Evolutionary conservation across 2,113 vertebrate genomes (phyloP).

Genomic region (Poecilia latipinna): DNA sequence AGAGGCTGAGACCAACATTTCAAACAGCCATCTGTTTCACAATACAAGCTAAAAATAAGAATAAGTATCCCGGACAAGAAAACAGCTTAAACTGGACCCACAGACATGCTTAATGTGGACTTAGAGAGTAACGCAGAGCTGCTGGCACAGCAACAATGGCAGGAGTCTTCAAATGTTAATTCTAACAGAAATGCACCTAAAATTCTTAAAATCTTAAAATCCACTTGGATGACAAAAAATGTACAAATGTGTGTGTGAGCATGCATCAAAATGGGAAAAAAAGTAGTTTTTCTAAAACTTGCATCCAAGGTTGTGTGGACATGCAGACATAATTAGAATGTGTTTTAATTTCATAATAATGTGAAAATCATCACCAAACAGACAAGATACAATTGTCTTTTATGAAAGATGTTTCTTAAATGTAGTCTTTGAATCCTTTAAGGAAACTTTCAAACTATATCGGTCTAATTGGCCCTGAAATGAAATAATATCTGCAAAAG

Average conservation of each 20-base stretch:
- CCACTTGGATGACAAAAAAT: not conserved
- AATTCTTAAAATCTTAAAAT: conserved; percentile 9
- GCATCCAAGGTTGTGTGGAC: not conserved
- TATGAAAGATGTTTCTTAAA: not conserved
- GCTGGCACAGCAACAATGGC: conserved; percentile 47
- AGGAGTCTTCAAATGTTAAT: conserved; percentile 24
- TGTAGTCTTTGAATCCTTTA: not conserved
- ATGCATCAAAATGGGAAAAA: not conserved
- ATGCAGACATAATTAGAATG: not conserved
- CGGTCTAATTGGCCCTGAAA: not conserved
- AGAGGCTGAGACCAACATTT: not conserved
- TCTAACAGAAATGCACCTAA: conserved; percentile 38
- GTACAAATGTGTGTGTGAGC: not conserved
- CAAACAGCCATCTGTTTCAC: conserved; percentile 16
- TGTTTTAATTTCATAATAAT: not conserved
- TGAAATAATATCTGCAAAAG: not conserved
- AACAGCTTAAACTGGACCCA: not conserved
- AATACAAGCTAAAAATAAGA: conserved; percentile 13
- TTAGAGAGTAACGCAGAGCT: conserved; percentile 3
- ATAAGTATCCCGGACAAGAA: conserved; percentile 10
- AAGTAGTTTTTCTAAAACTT: not conserved
- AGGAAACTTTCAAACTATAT: not conserved
- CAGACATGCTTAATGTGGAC: not conserved
- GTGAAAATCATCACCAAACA: not conserved
- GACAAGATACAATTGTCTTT: not conserved